Base-by-base conservation (phyloP, 2,113 vertebrate genomes). In the Chamaea fasciata region DNA sequence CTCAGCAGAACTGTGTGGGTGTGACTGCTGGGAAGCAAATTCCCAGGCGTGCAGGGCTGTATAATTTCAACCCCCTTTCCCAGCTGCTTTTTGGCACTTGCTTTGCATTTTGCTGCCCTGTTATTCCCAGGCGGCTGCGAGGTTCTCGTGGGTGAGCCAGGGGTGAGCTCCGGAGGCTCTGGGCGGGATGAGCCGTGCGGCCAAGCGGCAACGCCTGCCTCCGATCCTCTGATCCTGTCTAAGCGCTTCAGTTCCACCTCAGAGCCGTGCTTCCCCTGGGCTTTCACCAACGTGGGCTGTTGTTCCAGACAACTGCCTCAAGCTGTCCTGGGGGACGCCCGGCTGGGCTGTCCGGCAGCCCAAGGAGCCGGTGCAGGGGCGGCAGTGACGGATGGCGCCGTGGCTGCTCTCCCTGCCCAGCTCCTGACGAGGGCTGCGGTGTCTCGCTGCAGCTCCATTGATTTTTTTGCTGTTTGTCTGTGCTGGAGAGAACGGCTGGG, bases 1-100 rank as follows among this genome's bases (percentile, higher is more conserved):
- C 63, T 63, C 83, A 91, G 83, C 78, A 82, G 87, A 95, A 64
- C 91, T 63, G 90, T 7, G 87, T 94, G 95, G 94, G 94, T 84
- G 89, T 64, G 91, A 89, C 70, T 94, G 81, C 91, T 70, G 94
- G 91, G 90, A 92, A 91, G 84, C 63, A 35, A 92, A 82, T 89
- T 71, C 87, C 89, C 39, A 6, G 23, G 52, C 24, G 10, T 46
- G 37, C 75, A 42, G 57, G 63, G 83, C 56, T 22, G 1, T 53
- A 3, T 56, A 15, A 47, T 76, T 73, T 81, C 69, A 42, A 9
- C 63, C 17, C 28, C 12, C 2, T 87, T 80, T 67, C 50, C 87
- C 55, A 47, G 63, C 31, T 74, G 55, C 30, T 85, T 83, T 89
- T 62, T 46, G 67, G 42, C 68, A 6, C 31, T 59, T 46, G 20